A percentile compares a stretch with the other conserved stretches of the same genome.
phyloP scores from a whole-genome alignment of 2,797 vertebrate species.

The Cygnus olor region DNA sequence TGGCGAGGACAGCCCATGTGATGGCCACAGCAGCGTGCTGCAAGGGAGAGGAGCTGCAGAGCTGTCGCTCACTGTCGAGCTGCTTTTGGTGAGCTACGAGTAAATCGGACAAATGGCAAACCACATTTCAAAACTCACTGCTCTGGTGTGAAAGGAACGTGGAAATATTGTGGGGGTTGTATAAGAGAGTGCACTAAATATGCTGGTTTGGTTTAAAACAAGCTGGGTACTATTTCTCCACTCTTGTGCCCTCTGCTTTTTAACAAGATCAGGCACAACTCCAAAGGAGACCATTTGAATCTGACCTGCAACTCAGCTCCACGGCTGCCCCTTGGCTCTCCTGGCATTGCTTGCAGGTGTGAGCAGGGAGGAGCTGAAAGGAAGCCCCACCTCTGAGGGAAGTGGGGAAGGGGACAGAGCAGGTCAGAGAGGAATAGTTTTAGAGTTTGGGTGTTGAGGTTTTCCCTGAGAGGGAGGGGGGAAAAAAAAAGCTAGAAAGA shows the following conservation, averaged over 20 bases:
- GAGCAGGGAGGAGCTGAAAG: neutral
- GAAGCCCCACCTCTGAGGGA: neutral
- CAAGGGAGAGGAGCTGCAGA: neutral
- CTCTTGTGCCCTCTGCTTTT: neutral
- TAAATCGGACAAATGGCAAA: neutral
- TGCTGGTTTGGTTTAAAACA: neutral
- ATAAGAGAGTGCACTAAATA: neutral
- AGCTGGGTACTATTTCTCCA: neutral
- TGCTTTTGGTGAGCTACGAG: neutral
- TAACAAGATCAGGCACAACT: neutral
- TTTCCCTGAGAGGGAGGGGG: neutral
- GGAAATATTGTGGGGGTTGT: neutral
- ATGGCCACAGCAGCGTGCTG: neutral
- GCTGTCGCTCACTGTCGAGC: neutral
- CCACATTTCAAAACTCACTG: neutral
- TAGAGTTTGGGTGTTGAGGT: neutral
- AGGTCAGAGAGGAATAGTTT: neutral
- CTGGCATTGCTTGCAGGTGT: fast-evolving
- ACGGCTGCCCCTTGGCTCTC: neutral
- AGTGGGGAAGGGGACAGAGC: neutral
- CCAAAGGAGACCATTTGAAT: neutral
- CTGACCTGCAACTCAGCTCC: neutral
- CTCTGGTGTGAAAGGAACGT: neutral
- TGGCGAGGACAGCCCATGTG: neutral
- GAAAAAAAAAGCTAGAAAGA: neutral